phyloP scores from a whole-genome alignment of 2,888 invertebrate species.

The Rhagium mordax region DNA sequence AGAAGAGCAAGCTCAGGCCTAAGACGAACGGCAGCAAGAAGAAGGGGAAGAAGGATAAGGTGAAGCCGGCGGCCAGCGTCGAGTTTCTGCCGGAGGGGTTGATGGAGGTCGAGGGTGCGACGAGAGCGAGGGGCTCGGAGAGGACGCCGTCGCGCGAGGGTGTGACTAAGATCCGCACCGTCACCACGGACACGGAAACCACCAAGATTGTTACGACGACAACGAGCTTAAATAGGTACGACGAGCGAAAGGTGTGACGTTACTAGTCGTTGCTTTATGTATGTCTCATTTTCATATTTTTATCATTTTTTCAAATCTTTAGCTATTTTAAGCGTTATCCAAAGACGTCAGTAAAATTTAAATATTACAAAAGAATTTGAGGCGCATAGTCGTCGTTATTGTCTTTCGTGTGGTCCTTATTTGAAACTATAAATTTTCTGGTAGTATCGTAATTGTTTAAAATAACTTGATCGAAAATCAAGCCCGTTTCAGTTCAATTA shows the following conservation, averaged over 20 bases:
- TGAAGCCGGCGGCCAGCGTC: constrained; percentile 43
- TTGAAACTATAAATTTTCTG: background rate
- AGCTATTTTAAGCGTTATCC: no score
- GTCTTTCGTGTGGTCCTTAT: background rate
- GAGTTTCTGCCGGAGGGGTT: constrained; percentile 38
- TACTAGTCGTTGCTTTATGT: no score
- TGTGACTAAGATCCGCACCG: constrained; percentile 56
- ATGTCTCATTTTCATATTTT: no score
- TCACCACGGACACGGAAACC: constrained; percentile 62
- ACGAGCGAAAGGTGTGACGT: no score
- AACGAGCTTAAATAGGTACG: constrained; percentile 62
- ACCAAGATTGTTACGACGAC: constrained; percentile 63
- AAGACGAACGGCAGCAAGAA: constrained; percentile 59
- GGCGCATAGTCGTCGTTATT: no score
- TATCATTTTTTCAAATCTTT: no score
- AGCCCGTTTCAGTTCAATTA: no score
- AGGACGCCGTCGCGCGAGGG: constrained; percentile 56
- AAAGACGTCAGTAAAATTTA: no score
- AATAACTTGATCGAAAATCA: no score
- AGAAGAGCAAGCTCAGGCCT: constrained; percentile 53
- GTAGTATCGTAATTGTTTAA: no score
- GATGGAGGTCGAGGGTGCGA: constrained; percentile 32
- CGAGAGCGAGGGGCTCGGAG: constrained; percentile 28
- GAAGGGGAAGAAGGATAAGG: constrained; percentile 57
- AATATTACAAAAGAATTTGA: no score